Conservation (phyloP, 2,888 invertebrate species). For the Stenodera caucasica region DNA sequence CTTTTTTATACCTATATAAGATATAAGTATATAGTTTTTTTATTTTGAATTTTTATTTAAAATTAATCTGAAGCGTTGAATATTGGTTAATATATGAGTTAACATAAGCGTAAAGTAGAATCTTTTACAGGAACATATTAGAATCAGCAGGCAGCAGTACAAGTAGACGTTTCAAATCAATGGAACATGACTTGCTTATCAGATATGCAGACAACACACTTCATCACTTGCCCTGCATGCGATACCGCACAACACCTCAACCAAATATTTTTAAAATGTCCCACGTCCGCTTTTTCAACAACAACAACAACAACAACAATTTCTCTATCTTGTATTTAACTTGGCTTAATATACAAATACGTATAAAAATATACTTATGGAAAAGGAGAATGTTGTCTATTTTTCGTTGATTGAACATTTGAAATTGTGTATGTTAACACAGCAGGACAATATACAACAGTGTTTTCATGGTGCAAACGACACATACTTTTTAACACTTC, state of each 20-base stretch:
- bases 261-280: slow-evolving; percentile 28
- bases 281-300: slow-evolving; percentile 8
- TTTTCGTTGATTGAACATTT: slow-evolving; percentile 8
- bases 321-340: slow-evolving; percentile 10
- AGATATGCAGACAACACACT: slow-evolving; percentile 36
- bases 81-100: slow-evolving; percentile 15
- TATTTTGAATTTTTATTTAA: background rate
- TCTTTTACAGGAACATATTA: slow-evolving; percentile 35
- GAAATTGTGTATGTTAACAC: slow-evolving; percentile 6
- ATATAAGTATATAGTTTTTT: too few species aligned
- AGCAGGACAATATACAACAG: slow-evolving; percentile 9
- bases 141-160: slow-evolving; percentile 37
- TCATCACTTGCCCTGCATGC: slow-evolving; percentile 36
- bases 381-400: background rate
- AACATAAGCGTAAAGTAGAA: slow-evolving; percentile 23
- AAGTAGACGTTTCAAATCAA: slow-evolving; percentile 37
- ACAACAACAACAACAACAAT: too few species aligned
- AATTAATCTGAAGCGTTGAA: slow-evolving; percentile 1
- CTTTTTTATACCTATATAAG: too few species aligned
- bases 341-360: slow-evolving; percentile 6
- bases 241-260: slow-evolving; percentile 26
- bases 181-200: slow-evolving; percentile 38
- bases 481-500: slow-evolving; percentile 13
- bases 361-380: slow-evolving; percentile 11
- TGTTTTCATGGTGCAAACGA: slow-evolving; percentile 13